These are phyloP conservation scores for Araneus ventricosus DNA, from an alignment of 1,140 invertebrate genomes.

Conservation along the genomic window DNA sequence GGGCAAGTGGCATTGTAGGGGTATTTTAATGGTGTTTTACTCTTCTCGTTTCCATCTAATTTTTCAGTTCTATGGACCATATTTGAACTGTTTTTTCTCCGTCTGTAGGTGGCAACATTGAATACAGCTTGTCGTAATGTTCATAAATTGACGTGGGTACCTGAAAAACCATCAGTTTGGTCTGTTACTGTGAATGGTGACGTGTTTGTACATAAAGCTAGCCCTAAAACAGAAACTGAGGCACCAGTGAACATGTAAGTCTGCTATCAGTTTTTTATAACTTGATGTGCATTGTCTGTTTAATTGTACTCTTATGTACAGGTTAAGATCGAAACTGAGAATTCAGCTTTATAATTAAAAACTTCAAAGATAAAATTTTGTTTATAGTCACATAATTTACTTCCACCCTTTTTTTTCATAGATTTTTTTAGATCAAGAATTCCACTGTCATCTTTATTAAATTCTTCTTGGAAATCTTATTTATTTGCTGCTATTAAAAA, in stretches of 20 bases:
- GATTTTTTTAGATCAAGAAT: too few species aligned
- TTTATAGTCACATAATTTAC: too few species aligned
- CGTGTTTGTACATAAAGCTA: constrained; percentile 87
- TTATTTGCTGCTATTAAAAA: too few species aligned
- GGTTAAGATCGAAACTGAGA: too few species aligned
- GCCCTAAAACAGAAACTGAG: constrained; percentile 7
- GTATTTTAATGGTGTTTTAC: too few species aligned
- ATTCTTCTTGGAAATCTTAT: too few species aligned
- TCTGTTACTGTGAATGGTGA: constrained; percentile 88
- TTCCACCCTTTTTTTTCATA: too few species aligned
- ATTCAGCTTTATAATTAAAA: too few species aligned
- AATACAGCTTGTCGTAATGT: constrained; percentile 84
- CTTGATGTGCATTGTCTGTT: neutral
- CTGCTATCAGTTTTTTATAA: neutral
- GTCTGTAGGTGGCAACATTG: constrained; percentile 77
- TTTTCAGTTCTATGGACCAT: neutral
- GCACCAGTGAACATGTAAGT: constrained; percentile 56
- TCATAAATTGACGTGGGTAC: constrained; percentile 83
- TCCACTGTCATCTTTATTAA: too few species aligned
- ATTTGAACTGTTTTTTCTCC: neutral
- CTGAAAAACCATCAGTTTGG: constrained; percentile 89
- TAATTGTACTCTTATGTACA: too few species aligned
- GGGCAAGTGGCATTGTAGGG: too few species aligned
- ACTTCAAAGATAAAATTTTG: too few species aligned
- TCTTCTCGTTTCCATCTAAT: neutral